Evolutionary conservation across 1,140 invertebrate species (phyloP).

Genomic region (Bombus difficillimus): DNA sequence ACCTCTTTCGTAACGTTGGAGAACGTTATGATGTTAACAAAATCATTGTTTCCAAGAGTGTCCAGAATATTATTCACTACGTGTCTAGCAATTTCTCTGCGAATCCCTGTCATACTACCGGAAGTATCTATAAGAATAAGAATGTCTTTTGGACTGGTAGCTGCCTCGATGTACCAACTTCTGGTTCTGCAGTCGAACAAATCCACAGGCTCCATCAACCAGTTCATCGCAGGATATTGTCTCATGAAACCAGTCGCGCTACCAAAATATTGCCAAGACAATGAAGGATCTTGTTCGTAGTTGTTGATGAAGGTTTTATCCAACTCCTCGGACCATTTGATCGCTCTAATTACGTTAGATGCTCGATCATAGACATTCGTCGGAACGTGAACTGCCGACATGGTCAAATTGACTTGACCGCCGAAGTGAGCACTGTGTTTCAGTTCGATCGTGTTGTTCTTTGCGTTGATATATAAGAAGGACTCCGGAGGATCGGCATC

Average conservation of each 20-base stretch:
- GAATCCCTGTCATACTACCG: slow-evolving; percentile 98
- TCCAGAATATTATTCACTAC: slow-evolving; percentile 97
- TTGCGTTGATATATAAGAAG: slow-evolving; percentile 89
- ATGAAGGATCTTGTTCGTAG: slow-evolving; percentile 92
- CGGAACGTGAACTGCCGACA: slow-evolving; percentile 96
- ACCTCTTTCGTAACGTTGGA: slow-evolving; percentile 88
- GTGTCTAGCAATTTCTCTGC: slow-evolving; percentile 96
- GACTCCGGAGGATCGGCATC: slow-evolving; percentile 85
- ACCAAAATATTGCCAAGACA: slow-evolving; percentile 99
- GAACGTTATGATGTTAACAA: slow-evolving; percentile 97
- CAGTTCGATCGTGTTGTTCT: slow-evolving; percentile 86
- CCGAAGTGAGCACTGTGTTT: slow-evolving; percentile 90
- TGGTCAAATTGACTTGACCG: slow-evolving; percentile 90
- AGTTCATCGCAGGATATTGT: slow-evolving; percentile 93
- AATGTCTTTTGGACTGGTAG: slow-evolving; percentile 98
- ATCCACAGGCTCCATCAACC: slow-evolving; percentile 89
- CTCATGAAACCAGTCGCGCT: slow-evolving; percentile 97
- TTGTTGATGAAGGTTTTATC: slow-evolving; percentile 95
- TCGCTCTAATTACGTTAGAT: slow-evolving; percentile 76
- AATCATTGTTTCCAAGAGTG: slow-evolving; percentile 99
- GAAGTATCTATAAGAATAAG: slow-evolving; percentile 97
- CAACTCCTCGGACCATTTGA: slow-evolving; percentile 90
- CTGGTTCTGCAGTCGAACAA: slow-evolving; percentile 94
- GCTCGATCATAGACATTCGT: slow-evolving; percentile 95
- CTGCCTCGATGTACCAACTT: slow-evolving; percentile 98